phyloP scores from a whole-genome alignment of 2,888 invertebrate species.

The Alloplasta piceator region DNA sequence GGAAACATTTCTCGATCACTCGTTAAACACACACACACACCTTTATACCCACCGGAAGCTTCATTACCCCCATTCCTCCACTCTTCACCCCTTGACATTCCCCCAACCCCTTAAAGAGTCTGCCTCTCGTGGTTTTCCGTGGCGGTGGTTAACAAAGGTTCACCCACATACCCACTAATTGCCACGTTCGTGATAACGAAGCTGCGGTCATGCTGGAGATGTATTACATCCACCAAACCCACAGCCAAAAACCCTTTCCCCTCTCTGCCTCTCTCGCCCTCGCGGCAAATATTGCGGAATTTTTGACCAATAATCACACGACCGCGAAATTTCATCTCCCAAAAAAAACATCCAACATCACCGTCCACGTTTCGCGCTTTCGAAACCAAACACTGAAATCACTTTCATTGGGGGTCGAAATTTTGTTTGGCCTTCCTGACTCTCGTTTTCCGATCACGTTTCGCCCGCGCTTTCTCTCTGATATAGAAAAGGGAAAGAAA shows the following conservation, averaged over 20 bases:
- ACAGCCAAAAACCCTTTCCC: background rate
- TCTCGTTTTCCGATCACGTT: constrained; percentile 39
- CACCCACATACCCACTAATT: constrained; percentile 63
- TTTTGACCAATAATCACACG: constrained; percentile 51
- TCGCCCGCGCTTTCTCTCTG: background rate
- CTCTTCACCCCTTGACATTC: too few relatives aligned
- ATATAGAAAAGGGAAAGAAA: background rate
- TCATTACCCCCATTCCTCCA: constrained; percentile 42
- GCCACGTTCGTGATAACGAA: constrained; percentile 66
- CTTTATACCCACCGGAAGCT: constrained; percentile 42
- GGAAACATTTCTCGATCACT: constrained; percentile 51
- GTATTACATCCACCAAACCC: constrained; percentile 2
- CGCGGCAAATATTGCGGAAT: constrained; percentile 9
- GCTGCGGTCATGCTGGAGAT: constrained; percentile 27
- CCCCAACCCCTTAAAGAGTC: too few relatives aligned
- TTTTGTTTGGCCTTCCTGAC: background rate
- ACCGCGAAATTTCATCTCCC: constrained; percentile 20
- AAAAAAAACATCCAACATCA: constrained; percentile 20
- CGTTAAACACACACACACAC: constrained; percentile 47
- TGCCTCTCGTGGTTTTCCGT: constrained; percentile 49
- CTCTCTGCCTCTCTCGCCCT: constrained; percentile 7
- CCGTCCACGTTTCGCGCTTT: background rate
- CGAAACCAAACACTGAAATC: constrained; percentile 36
- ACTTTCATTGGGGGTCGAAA: background rate
- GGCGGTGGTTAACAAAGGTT: constrained; percentile 63